Percentiles rank a stretch among this genome's conserved stretches.
phyloP scores from a whole-genome alignment of 2,113 vertebrate species.

The Shinisaurus crocodilurus region DNA sequence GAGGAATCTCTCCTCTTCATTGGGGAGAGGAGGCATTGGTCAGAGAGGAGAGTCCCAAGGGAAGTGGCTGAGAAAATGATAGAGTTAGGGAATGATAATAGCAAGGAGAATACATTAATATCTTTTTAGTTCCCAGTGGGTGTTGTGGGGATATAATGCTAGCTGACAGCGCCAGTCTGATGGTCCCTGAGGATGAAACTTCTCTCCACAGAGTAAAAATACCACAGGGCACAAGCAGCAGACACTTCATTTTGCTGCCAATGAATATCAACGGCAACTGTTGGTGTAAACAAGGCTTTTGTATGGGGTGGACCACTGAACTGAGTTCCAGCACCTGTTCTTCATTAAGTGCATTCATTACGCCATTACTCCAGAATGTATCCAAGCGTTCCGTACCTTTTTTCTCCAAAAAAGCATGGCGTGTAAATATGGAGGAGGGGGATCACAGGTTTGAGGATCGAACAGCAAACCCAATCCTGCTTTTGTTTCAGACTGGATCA shows the following conservation, averaged over 20 bases:
- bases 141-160: rapidly evolving
- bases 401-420: no score
- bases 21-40: background rate
- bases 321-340: no score
- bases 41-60: background rate
- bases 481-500: background rate
- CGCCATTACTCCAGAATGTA: no score
- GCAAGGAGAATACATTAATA: rapidly evolving
- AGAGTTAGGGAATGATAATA: constrained; percentile 2
- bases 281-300: background rate
- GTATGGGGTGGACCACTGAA: no score
- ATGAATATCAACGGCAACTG: background rate
- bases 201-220: rapidly evolving
- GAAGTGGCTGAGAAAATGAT: background rate
- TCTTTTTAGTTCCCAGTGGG: background rate
- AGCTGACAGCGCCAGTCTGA: rapidly evolving
- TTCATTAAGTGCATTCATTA: no score
- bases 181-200: rapidly evolving
- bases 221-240: background rate
- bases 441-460: no score
- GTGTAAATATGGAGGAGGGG: background rate
- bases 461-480: background rate
- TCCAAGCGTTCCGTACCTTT: no score
- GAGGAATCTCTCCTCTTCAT: background rate
- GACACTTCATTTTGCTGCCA: background rate